phyloP scores from a whole-genome alignment of 2,888 invertebrate genomes.

The Salpingus planirostris region DNA sequence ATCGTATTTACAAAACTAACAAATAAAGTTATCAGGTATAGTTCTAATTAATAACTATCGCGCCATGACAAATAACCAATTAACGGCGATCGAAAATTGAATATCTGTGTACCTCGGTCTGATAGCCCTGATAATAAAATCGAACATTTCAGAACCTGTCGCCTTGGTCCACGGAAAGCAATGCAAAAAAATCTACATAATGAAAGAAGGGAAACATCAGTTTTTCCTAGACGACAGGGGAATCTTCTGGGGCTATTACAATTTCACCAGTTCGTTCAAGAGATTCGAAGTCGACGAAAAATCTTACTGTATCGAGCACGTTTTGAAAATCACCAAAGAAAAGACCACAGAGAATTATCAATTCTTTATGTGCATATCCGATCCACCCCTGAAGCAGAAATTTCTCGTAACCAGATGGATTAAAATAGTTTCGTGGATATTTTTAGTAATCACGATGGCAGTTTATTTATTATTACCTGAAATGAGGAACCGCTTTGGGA shows the following conservation, averaged over 20 bases:
- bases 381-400: conserved; percentile 10
- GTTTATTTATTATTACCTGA: conserved; percentile 24
- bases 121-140: too few relatives aligned
- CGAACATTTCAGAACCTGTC: conserved; percentile 16
- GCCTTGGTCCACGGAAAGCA: conserved; percentile 13
- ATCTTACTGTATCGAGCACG: conserved; percentile 17
- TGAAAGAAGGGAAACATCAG: conserved; percentile 8
- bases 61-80: too few relatives aligned
- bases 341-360: conserved; percentile 3
- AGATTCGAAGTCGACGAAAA: conserved; percentile 7
- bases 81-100: too few relatives aligned
- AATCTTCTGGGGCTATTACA: conserved; percentile 11
- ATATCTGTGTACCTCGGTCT: too few relatives aligned
- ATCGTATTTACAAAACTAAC: too few relatives aligned
- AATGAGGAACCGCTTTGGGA: conserved; percentile 26
- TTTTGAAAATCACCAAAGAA: conserved; percentile 2
- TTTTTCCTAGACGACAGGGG: conserved; percentile 17
- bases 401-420: conserved; percentile 21
- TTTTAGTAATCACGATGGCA: conserved; percentile 22
- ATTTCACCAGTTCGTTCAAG: conserved; percentile 8
- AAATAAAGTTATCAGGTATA: too few relatives aligned
- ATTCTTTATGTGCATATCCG: conserved; percentile 11
- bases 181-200: conserved; percentile 7
- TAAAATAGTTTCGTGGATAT: conserved; percentile 22
- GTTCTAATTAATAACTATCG: too few relatives aligned